These are phyloP conservation scores for Griposia aprilina DNA, from an alignment of 2,888 invertebrate genomes.

Conservation along the genomic window DNA sequence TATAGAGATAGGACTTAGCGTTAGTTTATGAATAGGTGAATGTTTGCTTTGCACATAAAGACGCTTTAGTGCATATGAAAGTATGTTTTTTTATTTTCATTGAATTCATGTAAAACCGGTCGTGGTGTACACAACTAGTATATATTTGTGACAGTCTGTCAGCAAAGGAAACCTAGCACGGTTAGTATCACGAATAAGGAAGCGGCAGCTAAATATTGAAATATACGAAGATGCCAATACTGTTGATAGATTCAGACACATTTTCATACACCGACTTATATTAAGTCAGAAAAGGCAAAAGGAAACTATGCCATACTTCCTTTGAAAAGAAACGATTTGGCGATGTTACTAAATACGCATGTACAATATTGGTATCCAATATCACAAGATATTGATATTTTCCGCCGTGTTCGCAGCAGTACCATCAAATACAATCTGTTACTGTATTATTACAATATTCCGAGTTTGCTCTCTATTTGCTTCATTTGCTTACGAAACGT, in stretches of 20 bases:
- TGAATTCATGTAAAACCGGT: not conserved
- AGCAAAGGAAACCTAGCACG: not conserved
- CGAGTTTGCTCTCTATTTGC: slow-evolving; percentile 23
- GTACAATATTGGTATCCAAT: slow-evolving; percentile 51
- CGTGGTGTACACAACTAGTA: not conserved
- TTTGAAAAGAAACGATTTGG: slow-evolving; percentile 39
- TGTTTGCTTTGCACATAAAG: not conserved
- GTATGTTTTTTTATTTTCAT: not conserved
- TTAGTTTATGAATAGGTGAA: slow-evolving; percentile 1
- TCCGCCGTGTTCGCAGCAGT: slow-evolving; percentile 25
- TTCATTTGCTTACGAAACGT: slow-evolving; percentile 40
- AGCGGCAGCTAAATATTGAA: too few relatives aligned
- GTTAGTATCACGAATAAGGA: not conserved
- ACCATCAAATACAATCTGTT: slow-evolving; percentile 33
- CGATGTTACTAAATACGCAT: slow-evolving; percentile 29
- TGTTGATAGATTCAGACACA: not conserved
- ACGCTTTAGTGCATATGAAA: not conserved
- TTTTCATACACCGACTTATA: not conserved
- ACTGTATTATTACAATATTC: slow-evolving; percentile 45
- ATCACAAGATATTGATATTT: slow-evolving; percentile 54
- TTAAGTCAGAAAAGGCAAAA: slow-evolving; percentile 7
- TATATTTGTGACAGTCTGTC: not conserved
- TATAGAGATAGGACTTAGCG: not conserved
- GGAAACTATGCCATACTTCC: not conserved
- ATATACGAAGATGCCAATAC: too few relatives aligned